A percentile compares a stretch with the other conserved stretches of the same genome.
phyloP scores from a whole-genome alignment of 2,113 vertebrate genomes.

The Philantomba maxwellii region DNA sequence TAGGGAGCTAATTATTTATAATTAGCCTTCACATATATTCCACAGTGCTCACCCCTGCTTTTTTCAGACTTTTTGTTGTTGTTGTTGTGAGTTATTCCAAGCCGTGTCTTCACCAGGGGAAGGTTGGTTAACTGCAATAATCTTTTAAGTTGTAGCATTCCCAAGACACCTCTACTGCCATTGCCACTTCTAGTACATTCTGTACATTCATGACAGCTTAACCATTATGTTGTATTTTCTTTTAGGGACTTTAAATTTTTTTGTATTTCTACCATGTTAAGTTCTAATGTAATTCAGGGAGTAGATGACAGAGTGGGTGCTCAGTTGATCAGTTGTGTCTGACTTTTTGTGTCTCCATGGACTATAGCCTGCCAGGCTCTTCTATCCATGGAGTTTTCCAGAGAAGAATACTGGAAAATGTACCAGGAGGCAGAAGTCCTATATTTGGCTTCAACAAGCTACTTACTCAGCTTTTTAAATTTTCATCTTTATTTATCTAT shows the following conservation, averaged over 20 bases:
- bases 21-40: background rate
- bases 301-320: background rate
- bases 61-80: background rate
- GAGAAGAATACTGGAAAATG: background rate
- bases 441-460: background rate
- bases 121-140: background rate
- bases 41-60: background rate
- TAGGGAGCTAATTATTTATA: background rate
- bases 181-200: background rate
- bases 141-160: background rate
- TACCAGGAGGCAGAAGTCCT: background rate
- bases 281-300: background rate
- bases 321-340: background rate
- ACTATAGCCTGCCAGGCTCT: background rate
- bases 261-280: background rate
- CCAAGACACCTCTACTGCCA: background rate
- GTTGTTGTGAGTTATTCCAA: background rate
- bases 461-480: background rate
- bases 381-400: background rate
- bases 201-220: background rate
- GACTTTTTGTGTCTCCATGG: background rate
- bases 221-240: background rate
- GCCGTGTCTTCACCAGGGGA: background rate
- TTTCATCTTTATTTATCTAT: background rate
- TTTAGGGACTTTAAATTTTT: background rate